Evolutionary conservation across 1,140 invertebrate genomes (phyloP).

Genomic region (Geopemphigus sp.): DNA sequence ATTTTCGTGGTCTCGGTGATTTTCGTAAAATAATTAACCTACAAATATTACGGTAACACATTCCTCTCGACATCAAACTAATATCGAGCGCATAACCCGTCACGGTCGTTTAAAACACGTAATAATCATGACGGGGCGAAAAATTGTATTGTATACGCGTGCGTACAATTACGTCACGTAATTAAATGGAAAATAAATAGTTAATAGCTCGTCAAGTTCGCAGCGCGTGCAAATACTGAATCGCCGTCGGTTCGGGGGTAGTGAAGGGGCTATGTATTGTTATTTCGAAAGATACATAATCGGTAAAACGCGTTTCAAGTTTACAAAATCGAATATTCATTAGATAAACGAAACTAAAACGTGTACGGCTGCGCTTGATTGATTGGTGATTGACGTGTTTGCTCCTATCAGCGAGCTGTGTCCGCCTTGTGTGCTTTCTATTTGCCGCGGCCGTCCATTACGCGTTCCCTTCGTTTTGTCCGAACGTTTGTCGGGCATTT

Average conservation of each 20-base stretch:
- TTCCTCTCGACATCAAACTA: background rate
- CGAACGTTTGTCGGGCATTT: background rate
- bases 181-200: background rate
- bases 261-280: background rate
- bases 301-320: background rate
- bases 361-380: background rate
- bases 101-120: no score
- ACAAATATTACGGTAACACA: background rate
- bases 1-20: background rate
- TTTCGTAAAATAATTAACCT: background rate
- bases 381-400: conserved; percentile 29
- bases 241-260: background rate
- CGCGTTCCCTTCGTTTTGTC: background rate
- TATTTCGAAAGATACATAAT: background rate
- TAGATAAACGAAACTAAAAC: conserved; percentile 26
- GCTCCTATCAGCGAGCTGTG: background rate
- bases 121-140: background rate
- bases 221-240: background rate
- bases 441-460: conserved; percentile 11
- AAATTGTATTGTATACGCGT: background rate
- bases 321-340: conserved; percentile 30
- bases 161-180: background rate
- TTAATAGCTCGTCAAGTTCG: background rate
- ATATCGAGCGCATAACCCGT: background rate
- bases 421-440: background rate